A percentile compares a stretch with the other conserved stretches of the same genome.
These are phyloP conservation scores for Castor canadensis DNA, from an alignment of 2,113 vertebrate species.

Conservation along the genomic window DNA sequence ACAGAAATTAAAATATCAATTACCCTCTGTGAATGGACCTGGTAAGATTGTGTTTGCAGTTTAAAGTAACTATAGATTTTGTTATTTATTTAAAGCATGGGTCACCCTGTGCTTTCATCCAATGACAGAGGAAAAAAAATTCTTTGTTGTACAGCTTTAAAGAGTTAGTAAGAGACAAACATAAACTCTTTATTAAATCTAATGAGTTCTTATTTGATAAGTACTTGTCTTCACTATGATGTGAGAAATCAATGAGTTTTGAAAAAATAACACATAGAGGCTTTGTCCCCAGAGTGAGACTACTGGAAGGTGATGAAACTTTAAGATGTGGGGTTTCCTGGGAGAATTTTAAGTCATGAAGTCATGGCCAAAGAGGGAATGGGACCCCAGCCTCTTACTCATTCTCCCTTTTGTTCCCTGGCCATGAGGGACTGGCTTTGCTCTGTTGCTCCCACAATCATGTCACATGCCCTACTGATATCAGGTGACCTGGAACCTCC, in stretches of 20 bases:
- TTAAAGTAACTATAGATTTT: background rate
- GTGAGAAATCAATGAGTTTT: background rate
- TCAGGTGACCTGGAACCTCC: too few relatives aligned
- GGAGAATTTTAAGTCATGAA: too few relatives aligned
- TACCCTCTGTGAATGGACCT: background rate
- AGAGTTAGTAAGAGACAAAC: background rate
- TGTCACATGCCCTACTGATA: background rate
- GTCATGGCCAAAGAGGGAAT: background rate
- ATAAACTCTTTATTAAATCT: background rate
- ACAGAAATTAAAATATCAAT: background rate
- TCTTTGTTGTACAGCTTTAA: background rate
- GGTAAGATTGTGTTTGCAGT: background rate
- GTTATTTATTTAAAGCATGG: too few relatives aligned
- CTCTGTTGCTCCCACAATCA: background rate
- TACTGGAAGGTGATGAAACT: too few relatives aligned
- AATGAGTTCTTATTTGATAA: background rate
- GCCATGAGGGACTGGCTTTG: background rate
- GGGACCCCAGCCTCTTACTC: background rate
- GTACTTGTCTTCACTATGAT: background rate
- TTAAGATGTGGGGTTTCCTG: rapidly evolving
- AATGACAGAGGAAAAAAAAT: background rate
- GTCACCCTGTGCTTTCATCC: background rate
- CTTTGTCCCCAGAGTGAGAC: background rate
- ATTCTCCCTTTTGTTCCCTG: background rate
- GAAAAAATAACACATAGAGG: background rate